These are phyloP conservation scores for Drosophila eohydei DNA, from an alignment of 2,888 invertebrate genomes.

Conservation along the genomic window DNA sequence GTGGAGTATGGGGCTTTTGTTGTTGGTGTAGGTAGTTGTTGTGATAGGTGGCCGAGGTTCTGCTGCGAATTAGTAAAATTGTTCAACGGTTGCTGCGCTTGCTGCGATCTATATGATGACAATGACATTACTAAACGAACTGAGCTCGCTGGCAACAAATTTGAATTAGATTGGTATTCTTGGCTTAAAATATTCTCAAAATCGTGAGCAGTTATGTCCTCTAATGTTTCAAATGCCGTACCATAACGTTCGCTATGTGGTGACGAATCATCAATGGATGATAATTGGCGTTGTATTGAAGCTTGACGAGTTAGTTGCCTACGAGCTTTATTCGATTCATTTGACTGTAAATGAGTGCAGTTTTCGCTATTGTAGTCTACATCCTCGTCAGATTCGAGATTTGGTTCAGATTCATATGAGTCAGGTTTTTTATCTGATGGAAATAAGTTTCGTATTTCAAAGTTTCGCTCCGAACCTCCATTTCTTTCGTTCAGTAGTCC, in stretches of 20 bases:
- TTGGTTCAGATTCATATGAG: neutral
- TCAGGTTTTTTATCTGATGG: neutral
- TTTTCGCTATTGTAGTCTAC: neutral
- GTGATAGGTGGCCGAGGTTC: neutral
- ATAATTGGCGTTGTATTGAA: constrained; percentile 19
- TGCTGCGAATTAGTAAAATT: constrained; percentile 3
- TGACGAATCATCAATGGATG: constrained; percentile 8
- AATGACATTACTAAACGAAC: constrained; percentile 42
- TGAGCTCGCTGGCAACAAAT: constrained; percentile 6
- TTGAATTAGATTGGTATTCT: neutral
- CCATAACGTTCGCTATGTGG: constrained; percentile 34
- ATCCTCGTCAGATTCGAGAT: neutral
- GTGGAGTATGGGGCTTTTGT: constrained; percentile 11
- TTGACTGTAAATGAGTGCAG: neutral
- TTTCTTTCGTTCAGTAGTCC: neutral
- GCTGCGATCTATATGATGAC: constrained; percentile 30
- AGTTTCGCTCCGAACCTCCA: neutral
- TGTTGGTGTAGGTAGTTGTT: neutral
- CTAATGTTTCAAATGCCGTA: constrained; percentile 27
- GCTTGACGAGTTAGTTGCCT: constrained; percentile 15
- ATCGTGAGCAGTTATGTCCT: neutral
- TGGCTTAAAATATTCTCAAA: neutral
- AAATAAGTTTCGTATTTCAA: neutral
- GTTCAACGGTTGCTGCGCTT: constrained; percentile 10
- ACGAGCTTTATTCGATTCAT: neutral